Base-by-base conservation (phyloP, 1,140 invertebrate genomes). In the Wasmannia auropunctata region DNA sequence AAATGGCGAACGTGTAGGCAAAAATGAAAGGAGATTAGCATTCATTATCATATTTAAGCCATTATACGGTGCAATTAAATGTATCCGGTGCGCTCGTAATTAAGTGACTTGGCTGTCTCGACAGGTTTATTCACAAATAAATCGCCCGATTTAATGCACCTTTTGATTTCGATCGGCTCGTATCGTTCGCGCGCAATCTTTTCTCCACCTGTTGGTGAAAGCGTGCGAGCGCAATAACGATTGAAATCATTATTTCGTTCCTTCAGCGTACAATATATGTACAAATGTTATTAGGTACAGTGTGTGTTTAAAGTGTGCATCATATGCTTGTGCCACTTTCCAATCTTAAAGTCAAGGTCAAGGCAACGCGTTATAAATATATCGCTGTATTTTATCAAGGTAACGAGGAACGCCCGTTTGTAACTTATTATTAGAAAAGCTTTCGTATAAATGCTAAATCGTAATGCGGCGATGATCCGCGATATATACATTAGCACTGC, bases 91-190 rank as follows among this genome's bases (percentile, higher is more conserved):
- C 14, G 6, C 16, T 37, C 22, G 54, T 79, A 63, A 51, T 65
- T 63, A 63, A 65, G 74, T 22, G 34, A 65, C 14, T 65, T 37
- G 19, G 2, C n/a, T n/a, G n/a, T 51, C 76, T 34, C 8, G 40
- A 65, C 28, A 22, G 28, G 3, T 79, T 79, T 65, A 65, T 49
- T 43, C 8, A 31, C 22, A 4, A 7, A 37, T n/a, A 56, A 25
- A 63, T 77, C 31, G 60, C n/a, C 65, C 37, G 60, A 79, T 77
- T 77, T 14, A 63, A 49, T 14, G 40, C n/a, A n/a, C 6, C 3
- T 77, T 25, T 16, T 65, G n/a, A 43, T 54, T 11, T 49, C 10
- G 3, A 58, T 49, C 49, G 40, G 11, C 6, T 77, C 16, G 7
- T 56, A 46, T 79, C n/a, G n/a, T n/a, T n/a, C n/a, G n/a, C n/a